Evolutionary conservation across 2,888 invertebrate genomes (phyloP).

Genomic region (Papilio elwesi): DNA sequence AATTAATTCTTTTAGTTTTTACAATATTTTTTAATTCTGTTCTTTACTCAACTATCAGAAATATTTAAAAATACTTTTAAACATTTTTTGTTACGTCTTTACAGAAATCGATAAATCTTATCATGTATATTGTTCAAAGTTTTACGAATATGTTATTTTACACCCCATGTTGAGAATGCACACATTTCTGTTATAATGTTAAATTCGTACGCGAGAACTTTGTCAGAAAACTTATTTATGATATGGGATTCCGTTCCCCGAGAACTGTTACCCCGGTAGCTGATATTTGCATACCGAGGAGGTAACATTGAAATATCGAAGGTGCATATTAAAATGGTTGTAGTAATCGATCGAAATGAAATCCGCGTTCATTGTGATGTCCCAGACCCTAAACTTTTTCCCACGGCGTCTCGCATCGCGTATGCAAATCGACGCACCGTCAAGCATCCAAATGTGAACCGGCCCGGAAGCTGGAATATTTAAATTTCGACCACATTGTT

Average conservation of each 20-base stretch:
- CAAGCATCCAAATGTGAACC: constrained; percentile 53
- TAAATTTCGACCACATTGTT: constrained; percentile 56
- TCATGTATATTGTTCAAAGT: neutral
- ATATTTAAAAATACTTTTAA: no score
- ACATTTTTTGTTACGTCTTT: neutral
- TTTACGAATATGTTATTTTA: neutral
- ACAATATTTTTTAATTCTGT: neutral
- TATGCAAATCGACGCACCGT: constrained; percentile 64
- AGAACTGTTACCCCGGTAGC: constrained; percentile 14
- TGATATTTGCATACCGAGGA: constrained; percentile 52
- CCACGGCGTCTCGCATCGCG: constrained; percentile 57
- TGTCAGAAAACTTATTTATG: neutral
- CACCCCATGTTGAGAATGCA: neutral
- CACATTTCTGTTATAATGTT: constrained; percentile 10
- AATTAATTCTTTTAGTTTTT: neutral
- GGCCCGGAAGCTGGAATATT: constrained; percentile 61
- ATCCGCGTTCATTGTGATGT: constrained; percentile 43
- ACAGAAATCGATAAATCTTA: neutral
- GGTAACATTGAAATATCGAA: constrained; percentile 56
- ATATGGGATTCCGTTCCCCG: constrained; percentile 4
- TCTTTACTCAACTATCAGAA: no score
- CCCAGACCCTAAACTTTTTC: constrained; percentile 56
- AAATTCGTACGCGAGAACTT: neutral
- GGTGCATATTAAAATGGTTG: constrained; percentile 60
- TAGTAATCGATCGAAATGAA: constrained; percentile 62